Evolutionary conservation across 2,797 vertebrate genomes (phyloP), one percentile per base, ranked within the genome.

Genomic region (Acestrorhynchus altus): DNA sequence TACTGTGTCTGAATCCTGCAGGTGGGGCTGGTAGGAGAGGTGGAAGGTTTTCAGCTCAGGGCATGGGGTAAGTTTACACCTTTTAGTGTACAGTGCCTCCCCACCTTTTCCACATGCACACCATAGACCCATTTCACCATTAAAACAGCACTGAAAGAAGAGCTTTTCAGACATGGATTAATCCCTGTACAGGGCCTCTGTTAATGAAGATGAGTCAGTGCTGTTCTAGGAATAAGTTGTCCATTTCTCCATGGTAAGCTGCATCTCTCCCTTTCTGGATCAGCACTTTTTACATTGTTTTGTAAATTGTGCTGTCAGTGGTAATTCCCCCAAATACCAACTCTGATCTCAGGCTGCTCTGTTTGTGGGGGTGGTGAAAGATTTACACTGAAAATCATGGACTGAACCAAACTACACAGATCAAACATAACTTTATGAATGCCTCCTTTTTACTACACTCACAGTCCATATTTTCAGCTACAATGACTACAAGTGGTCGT

Each of bases 21-120:
- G 94, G 94, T 83, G 94, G 93, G 71, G 94, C 96, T 86, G 96
- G 96, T 88, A 93, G 97, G 85, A 92, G 97, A 86, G 98, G 96
- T 82, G 96, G 97, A 90, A 93, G 98, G 79, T 99, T 99, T 92
- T 99, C 98, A 44, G 97, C 96, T 60, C 98, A 99, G 93, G 98
- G 97, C 91, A 99, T 99, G 98, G 98, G 98, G 98, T 99, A 91
- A 94, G 96, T 87, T 84, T 89, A 84, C 68, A 69, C 83, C 68
- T 81, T n/a, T 82, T 66, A 78, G 79, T 71, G 81, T 88, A 13
- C 83, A 79, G 69, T 85, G 67, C 80, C 42, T 66, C 6, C 16
- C 13, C 47, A 6, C 15, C 26, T 18, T 54, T 57, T 51, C 51
- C 40, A 64, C 88, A 92, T 91, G 88, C 89, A 86, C 82, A 90